Conservation (phyloP, 2,797 vertebrate genomes). For the Tragopan temminckii region DNA sequence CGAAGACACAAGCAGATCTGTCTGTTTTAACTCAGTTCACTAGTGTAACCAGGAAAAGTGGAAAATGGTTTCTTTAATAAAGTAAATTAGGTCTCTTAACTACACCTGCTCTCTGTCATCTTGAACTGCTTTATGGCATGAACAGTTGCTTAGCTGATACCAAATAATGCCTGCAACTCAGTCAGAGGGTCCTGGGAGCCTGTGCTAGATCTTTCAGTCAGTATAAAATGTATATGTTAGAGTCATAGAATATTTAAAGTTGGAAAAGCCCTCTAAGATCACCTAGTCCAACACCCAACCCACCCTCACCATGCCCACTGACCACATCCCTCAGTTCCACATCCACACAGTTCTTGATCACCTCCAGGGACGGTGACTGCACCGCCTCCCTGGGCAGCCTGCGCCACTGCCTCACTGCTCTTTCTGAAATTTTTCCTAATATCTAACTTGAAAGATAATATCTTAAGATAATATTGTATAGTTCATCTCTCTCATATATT, state of each 20-base stretch:
- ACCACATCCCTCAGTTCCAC: no score
- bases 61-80: background rate
- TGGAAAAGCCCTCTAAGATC: no score
- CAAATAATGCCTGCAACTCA: background rate
- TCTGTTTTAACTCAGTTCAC: background rate
- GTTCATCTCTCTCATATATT: background rate
- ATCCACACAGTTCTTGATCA: no score
- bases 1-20: background rate
- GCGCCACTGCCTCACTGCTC: no score
- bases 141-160: background rate
- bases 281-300: no score
- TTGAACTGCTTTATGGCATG: background rate
- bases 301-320: no score
- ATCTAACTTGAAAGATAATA: no score
- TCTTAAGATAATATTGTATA: background rate
- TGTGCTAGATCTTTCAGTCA: background rate
- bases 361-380: no score
- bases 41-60: background rate
- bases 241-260: no score
- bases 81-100: background rate
- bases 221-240: background rate
- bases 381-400: no score
- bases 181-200: rapidly evolving
- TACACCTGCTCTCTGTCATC: background rate
- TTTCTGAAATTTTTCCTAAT: no score